Evolutionary conservation across 2,113 vertebrate species (phyloP), one percentile per base, ranked within the genome.

Genomic region (Phaethon lepturus): DNA sequence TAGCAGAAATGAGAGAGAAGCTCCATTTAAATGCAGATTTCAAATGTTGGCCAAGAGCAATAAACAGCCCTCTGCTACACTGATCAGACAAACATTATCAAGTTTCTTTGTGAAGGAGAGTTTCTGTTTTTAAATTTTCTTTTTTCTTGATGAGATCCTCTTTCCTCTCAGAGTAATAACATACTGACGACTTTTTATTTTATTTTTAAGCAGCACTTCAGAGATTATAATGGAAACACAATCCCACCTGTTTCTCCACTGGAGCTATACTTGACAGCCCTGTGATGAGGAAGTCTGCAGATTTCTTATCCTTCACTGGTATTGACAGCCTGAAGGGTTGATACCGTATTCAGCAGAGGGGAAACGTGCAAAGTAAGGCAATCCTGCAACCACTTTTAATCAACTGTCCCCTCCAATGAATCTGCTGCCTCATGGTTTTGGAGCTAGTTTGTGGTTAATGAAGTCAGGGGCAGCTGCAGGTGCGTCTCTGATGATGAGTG

Each of bases 1-100:
- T 89, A 53, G 66, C 63, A 76, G 53, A 64, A 84, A 64, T 52
- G 67, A 94, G 93, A 91, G 74, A 64, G 78, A 62, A 80, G 84
- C 75, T 86, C 72, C 88, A 91, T 97, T 97, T 97, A 97, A 97
- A 97, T 97, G 92, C 93, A 91, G 89, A 95, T 97, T 97, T 96
- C 86, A 59, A 38, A 50, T 62, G 87, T 6, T 86, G 96, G 92
- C 96, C 69, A 44, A 71, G 49, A 93, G 93, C 95, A 91, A 83
- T 93, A 93, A 94, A 92, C 84, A 82, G 82, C 80, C 80, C 66
- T 95, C 17, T 49, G 91, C 76, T 55, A 33, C 68, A 44, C 67
- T 33, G 72, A 90, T 77, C 92, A 84, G 91, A 72, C 77, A 69
- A 95, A 95, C 78, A 47, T 90, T 88, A 95, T 90, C 92, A 71